Evolutionary conservation across 2,113 vertebrate genomes (phyloP), one percentile per base, ranked within the genome.

Genomic region (Daubentonia madagascariensis): DNA sequence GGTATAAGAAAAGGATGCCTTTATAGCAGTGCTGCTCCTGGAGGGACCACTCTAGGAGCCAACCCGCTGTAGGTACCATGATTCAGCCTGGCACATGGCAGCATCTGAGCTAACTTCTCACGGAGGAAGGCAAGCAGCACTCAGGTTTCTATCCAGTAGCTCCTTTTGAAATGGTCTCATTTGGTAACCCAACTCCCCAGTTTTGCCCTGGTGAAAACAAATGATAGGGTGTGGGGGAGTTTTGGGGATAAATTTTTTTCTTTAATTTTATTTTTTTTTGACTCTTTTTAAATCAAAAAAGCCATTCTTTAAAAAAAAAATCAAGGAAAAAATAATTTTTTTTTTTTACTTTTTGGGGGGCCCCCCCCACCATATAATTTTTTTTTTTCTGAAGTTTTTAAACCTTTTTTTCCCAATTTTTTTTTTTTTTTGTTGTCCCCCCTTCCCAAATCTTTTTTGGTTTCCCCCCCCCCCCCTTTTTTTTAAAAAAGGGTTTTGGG

Each of bases 231-330:
- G 1, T 40, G n/a, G 43, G 59, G 23, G 37, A 43, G 28, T 61
- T 70, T 96, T n/a, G n/a, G 54, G 61, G 40, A 75, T 78, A 92
- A 84, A 50, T 67, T 67, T 52, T 79, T 63, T 54, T 81, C 43
- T 79, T 94, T 90, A 40, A 72, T n/a, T n/a, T n/a, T n/a, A n/a
- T n/a, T n/a, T n/a, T n/a, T n/a, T 65, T 91, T 78, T 86, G 67
- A 79, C n/a, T 85, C 8, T 65, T 96, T 52, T n/a, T 85, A 94
- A 89, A 65, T 83, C 40, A n/a, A n/a, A n/a, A 54, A 95, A 96
- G 43, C 50, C 73, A 52, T 86, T 91, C 78, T 78, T 59, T n/a
- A n/a, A n/a, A 52, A 16, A 63, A 52, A 3, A 95, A 85, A 48
- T 89, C 37, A 83, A 86, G 59, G 40, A n/a, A n/a, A 73, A 6